These are phyloP conservation scores for Aphidoletes aphidimyza DNA, from an alignment of 2,888 invertebrate genomes.

Conservation along the genomic window DNA sequence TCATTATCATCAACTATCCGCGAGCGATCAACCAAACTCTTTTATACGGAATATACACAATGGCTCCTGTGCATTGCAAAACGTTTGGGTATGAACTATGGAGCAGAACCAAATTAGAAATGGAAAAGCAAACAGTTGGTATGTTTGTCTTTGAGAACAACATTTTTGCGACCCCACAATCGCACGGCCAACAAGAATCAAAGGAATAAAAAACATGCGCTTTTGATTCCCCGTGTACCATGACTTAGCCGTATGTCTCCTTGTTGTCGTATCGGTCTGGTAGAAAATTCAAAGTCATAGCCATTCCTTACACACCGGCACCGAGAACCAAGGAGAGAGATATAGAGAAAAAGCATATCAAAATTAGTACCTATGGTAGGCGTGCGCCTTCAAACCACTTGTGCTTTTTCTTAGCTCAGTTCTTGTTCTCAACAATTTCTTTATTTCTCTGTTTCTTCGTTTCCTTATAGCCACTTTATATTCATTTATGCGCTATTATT, in stretches of 20 bases:
- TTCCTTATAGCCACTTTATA: not conserved
- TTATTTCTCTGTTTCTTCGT: not conserved
- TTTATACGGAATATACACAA: too few species aligned
- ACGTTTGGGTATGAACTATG: too few species aligned
- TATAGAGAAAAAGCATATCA: not conserved
- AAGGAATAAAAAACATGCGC: not conserved
- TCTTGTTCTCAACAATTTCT: not conserved
- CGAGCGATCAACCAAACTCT: too few species aligned
- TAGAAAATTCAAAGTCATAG: too few species aligned
- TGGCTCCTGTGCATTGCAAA: too few species aligned
- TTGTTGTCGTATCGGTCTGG: too few species aligned
- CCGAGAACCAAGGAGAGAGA: not conserved
- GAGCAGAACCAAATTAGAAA: not conserved
- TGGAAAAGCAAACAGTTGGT: not conserved
- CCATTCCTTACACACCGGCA: not conserved
- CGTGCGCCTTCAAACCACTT: conserved; percentile 39
- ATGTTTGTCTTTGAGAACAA: not conserved
- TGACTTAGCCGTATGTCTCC: too few species aligned
- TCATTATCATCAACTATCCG: too few species aligned
- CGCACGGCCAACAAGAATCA: not conserved
- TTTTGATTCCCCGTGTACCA: too few species aligned
- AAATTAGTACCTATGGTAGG: not conserved
- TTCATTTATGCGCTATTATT: conserved; percentile 38
- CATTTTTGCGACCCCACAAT: not conserved
- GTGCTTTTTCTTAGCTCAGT: not conserved